A percentile compares a stretch with the other conserved stretches of the same genome.
phyloP scores from a whole-genome alignment of 2,888 invertebrate genomes.

The Polydrusus cervinus region DNA sequence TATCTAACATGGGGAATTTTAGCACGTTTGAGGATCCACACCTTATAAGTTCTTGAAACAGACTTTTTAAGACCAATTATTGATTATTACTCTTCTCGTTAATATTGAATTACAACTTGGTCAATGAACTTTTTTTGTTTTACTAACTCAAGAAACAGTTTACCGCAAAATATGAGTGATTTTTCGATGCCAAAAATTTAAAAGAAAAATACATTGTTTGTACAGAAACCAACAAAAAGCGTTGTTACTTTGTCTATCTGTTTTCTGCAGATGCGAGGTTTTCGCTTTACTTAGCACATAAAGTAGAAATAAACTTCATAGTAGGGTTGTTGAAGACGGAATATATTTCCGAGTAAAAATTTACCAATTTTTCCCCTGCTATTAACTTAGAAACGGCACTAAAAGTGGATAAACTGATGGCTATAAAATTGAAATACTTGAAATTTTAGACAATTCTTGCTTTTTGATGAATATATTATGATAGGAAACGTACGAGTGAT shows the following conservation, averaged over 20 bases:
- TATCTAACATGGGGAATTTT: no score
- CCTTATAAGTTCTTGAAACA: no score
- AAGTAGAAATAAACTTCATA: constrained; percentile 40
- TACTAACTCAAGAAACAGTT: no score
- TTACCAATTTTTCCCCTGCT: constrained; percentile 30
- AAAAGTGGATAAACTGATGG: constrained; percentile 11
- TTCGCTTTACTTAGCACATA: constrained; percentile 45
- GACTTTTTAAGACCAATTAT: no score
- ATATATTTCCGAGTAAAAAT: constrained; percentile 36
- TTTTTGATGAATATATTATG: no score
- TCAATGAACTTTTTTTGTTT: no score
- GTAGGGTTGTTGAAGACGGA: constrained; percentile 39
- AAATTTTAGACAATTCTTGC: no score
- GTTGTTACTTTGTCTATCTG: constrained; percentile 10
- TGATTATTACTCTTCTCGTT: no score
- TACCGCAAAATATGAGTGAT: no score
- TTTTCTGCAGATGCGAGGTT: constrained; percentile 16
- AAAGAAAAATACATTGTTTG: constrained; percentile 9
- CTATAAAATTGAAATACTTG: neutral
- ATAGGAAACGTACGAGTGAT: no score
- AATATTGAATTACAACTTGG: no score
- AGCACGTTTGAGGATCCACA: no score
- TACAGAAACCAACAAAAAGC: neutral
- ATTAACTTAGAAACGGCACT: constrained; percentile 3
- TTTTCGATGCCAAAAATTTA: neutral